Evolutionary conservation across 2,888 invertebrate genomes (phyloP), one percentile per base, ranked within the genome.

Genomic region (Pterostichus madidus): DNA sequence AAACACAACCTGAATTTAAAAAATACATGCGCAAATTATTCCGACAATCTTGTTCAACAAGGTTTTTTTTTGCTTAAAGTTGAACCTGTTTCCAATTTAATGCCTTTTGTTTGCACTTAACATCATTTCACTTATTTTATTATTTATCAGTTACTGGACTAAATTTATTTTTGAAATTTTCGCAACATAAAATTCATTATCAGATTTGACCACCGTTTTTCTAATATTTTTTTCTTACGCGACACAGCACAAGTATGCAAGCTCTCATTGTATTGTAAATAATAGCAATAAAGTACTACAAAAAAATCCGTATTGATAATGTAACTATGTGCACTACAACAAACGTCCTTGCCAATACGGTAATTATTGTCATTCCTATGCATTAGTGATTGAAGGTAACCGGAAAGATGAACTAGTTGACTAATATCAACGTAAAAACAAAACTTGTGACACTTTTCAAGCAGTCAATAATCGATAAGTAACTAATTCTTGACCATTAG

Each of bases 321-420:
- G 44, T 39, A 71, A 71, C 68, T 71, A 46, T 73, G 35, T 80
- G 56, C 71, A 80, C 15, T 80, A 68, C 49, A 78, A 73, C 44
- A 68, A 76, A 83, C 17, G 83, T 56, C 83, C 83, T 83, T 83
- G 83, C 31, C 17, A 44, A n/a, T 68, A 61, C 31, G 35, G 46
- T 52, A 61, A 82, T 82, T 52, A 68, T 83, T 61, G 52, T 64
- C 52, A 32, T 79, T 56, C 52, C 31, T 77, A 24, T 83, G 76
- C 76, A 83, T 77, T 83, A 83, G 68, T 83, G 17, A 75, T 83
- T 77, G 83, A 83, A 83, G 83, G 83, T 64, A 77, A 83, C 83
- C 83, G 83, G 83, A 83, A 68, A 83, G 77, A 83, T 83, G 76
- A 75, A 82, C 75, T 75, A 75, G 82, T 61, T 82, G 61, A 82